These are phyloP conservation scores for Spodoptera exigua DNA, from an alignment of 2,888 invertebrate genomes.

Conservation along the genomic window DNA sequence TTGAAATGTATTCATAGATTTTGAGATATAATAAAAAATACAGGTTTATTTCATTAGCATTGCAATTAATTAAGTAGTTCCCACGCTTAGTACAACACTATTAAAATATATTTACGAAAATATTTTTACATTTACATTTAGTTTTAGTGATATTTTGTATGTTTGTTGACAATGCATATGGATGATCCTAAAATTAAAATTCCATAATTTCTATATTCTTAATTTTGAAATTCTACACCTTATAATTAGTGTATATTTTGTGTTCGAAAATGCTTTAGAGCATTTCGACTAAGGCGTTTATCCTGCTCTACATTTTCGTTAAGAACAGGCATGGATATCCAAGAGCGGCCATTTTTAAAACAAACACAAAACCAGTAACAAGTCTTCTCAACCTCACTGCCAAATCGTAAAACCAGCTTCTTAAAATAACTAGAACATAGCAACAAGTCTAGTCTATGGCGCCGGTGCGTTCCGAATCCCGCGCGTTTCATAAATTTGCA, in stretches of 20 bases:
- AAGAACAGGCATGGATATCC: no score
- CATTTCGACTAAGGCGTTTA: no score
- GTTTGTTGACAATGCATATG: constrained; percentile 1
- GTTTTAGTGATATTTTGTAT: constrained; percentile 19
- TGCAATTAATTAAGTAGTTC: constrained; percentile 65
- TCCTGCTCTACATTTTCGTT: no score
- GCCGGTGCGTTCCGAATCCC: constrained; percentile 60
- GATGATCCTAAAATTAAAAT: constrained; percentile 2
- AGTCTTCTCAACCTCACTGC: constrained; percentile 19
- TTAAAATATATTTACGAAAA: constrained; percentile 49
- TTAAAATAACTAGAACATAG: constrained; percentile 56
- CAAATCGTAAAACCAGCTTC: constrained; percentile 41
- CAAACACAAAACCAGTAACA: constrained; percentile 30
- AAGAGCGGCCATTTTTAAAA: background rate
- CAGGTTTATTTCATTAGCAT: constrained; percentile 62
- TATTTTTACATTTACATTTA: constrained; percentile 44
- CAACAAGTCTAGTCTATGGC: constrained; percentile 59
- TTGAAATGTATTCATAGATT: constrained; percentile 46
- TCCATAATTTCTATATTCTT: no score
- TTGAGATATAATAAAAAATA: constrained; percentile 63
- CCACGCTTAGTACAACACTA: constrained; percentile 62
- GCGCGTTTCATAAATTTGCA: constrained; percentile 74
- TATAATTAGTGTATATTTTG: no score
- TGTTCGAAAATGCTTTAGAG: no score
- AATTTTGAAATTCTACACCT: no score